A percentile compares a stretch with the other conserved stretches of the same genome.
Conservation (phyloP, 1,140 invertebrate species). For the Hetaerina americana region DNA sequence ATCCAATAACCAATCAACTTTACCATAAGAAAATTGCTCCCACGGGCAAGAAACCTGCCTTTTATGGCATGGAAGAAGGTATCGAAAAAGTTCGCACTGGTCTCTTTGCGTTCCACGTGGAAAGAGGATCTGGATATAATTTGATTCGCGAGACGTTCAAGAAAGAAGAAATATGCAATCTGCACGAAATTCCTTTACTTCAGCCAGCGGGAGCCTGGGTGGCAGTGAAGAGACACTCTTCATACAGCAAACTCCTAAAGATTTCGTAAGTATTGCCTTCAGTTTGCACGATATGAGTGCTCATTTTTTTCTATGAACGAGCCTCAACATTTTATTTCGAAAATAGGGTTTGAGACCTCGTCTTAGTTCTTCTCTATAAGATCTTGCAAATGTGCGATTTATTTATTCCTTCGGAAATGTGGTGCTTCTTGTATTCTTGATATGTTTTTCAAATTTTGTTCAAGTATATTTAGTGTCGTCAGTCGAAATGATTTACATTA, state of each 20-base stretch:
- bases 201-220: neutral
- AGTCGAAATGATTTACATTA: too few species aligned
- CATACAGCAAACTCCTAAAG: constrained; percentile 3
- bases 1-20: neutral
- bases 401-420: too few species aligned
- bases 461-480: too few species aligned
- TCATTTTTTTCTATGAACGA: too few species aligned
- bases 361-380: too few species aligned
- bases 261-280: neutral
- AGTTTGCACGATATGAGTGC: too few species aligned
- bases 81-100: constrained; percentile 38
- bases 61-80: constrained; percentile 42
- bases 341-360: too few species aligned
- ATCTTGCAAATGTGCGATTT: too few species aligned
- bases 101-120: constrained; percentile 46
- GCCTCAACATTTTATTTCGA: too few species aligned
- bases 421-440: too few species aligned
- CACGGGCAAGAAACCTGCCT: constrained; percentile 31
- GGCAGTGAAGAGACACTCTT: neutral
- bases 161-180: constrained; percentile 10
- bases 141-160: constrained; percentile 8
- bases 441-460: too few species aligned
- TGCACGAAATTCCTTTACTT: constrained; percentile 4
- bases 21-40: constrained; percentile 39
- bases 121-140: constrained; percentile 2